These are phyloP conservation scores for Pao palembangensis DNA, from an alignment of 2,113 vertebrate species.

Conservation along the genomic window DNA sequence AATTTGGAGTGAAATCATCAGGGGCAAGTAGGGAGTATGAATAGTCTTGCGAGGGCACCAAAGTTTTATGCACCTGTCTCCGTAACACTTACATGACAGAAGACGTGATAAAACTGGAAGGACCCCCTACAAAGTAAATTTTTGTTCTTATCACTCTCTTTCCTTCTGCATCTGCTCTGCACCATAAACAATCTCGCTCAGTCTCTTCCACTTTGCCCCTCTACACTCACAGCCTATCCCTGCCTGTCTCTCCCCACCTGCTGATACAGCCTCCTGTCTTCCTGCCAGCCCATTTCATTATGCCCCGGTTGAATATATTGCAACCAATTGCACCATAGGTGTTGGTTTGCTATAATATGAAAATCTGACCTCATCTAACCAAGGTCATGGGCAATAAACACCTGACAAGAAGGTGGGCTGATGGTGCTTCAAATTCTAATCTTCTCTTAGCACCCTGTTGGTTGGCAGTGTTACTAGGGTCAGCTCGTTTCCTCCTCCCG, in stretches of 20 bases:
- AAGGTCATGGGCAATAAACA: conserved; percentile 77
- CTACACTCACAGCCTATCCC: conserved; percentile 30
- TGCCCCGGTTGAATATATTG: conserved; percentile 69
- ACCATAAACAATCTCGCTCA: conserved; percentile 37
- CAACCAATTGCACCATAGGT: conserved; percentile 68
- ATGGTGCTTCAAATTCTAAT: conserved; percentile 73
- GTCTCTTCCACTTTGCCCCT: conserved; percentile 44
- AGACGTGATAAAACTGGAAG: conserved; percentile 47
- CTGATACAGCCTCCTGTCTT: conserved; percentile 24
- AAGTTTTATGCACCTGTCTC: conserved; percentile 29
- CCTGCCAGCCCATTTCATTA: conserved; percentile 65
- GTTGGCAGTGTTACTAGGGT: conserved; percentile 61
- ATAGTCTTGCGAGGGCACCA: conserved; percentile 27
- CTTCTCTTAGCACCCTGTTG: conserved; percentile 67
- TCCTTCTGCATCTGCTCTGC: conserved; percentile 47
- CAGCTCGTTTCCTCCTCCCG: conserved; percentile 55
- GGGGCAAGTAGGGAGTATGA: conserved; percentile 39
- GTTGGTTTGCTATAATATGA: conserved; percentile 75
- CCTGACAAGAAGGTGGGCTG: conserved; percentile 67
- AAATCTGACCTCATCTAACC: conserved; percentile 76
- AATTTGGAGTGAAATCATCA: conserved; percentile 58
- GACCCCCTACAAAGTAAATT: conserved; percentile 44
- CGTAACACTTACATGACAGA: conserved; percentile 37
- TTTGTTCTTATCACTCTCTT: conserved; percentile 53
- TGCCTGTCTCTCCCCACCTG: conserved; percentile 31